phyloP scores from a whole-genome alignment of 1,140 invertebrate species.

The Ruditapes philippinarum region DNA sequence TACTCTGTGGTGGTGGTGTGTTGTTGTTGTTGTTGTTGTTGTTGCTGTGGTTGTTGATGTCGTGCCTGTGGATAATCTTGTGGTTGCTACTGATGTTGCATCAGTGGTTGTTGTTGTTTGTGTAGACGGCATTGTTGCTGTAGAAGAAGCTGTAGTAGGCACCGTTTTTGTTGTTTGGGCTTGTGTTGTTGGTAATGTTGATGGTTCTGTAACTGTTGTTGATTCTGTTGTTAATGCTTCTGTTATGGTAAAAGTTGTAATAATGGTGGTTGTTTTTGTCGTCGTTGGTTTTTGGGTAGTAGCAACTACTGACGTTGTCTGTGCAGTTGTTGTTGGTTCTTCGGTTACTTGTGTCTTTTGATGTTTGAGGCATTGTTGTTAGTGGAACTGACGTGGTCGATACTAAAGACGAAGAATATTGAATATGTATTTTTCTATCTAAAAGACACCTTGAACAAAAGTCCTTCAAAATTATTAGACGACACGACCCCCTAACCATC shows the following conservation, averaged over 20 bases:
- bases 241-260: too few relatives aligned
- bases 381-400: too few relatives aligned
- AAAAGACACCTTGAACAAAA: too few relatives aligned
- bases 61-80: background rate
- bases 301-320: background rate
- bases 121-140: background rate
- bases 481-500: too few relatives aligned
- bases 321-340: background rate
- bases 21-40: background rate
- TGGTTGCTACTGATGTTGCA: background rate
- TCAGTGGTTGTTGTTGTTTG: background rate
- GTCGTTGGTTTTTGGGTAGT: background rate
- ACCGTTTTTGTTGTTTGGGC: background rate
- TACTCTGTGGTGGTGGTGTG: background rate
- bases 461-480: too few relatives aligned
- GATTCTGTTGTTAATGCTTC: too few relatives aligned
- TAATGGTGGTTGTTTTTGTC: too few relatives aligned
- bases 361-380: constrained; percentile 1
- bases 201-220: too few relatives aligned
- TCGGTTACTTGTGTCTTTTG: background rate
- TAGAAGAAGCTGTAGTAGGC: background rate
- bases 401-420: too few relatives aligned
- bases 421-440: too few relatives aligned
- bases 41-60: too few relatives aligned
- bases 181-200: too few relatives aligned